Evolutionary conservation across 2,888 invertebrate genomes (phyloP).

Genomic region (Imbricaverruca yamaguchii): DNA sequence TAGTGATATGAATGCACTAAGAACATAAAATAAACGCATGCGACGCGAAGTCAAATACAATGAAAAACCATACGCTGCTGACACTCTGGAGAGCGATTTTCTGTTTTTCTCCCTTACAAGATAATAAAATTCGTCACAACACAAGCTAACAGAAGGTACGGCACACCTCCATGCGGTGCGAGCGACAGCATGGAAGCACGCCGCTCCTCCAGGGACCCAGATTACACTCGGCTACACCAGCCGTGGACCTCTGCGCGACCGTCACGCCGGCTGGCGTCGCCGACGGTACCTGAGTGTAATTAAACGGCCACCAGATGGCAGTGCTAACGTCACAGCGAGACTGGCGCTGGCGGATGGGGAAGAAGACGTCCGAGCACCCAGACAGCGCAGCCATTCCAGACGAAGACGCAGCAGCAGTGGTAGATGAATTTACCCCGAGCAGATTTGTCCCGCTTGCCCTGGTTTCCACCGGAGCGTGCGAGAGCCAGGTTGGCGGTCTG

Average conservation of each 20-base stretch:
- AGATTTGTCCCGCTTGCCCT: too few species aligned
- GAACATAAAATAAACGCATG: conserved; percentile 20
- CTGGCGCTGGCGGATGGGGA: background rate
- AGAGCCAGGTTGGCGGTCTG: too few species aligned
- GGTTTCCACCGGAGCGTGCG: too few species aligned
- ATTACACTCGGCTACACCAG: background rate
- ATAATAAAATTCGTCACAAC: conserved; percentile 14
- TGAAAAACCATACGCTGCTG: conserved; percentile 16
- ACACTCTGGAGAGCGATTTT: conserved; percentile 14
- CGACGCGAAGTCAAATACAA: background rate
- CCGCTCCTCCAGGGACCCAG: background rate
- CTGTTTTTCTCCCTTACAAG: conserved; percentile 21
- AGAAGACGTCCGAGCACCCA: background rate
- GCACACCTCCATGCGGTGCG: background rate
- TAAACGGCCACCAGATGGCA: conserved; percentile 15
- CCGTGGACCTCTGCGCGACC: background rate
- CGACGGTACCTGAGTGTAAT: background rate
- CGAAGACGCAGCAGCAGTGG: too few species aligned
- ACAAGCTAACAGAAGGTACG: background rate
- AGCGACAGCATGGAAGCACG: background rate
- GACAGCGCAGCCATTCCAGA: background rate
- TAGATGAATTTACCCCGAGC: too few species aligned
- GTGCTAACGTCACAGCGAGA: background rate
- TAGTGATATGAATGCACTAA: conserved; percentile 20
- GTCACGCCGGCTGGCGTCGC: background rate